Conservation (phyloP, 2,888 invertebrate genomes). For the Dicroscelio sp. region DNA sequence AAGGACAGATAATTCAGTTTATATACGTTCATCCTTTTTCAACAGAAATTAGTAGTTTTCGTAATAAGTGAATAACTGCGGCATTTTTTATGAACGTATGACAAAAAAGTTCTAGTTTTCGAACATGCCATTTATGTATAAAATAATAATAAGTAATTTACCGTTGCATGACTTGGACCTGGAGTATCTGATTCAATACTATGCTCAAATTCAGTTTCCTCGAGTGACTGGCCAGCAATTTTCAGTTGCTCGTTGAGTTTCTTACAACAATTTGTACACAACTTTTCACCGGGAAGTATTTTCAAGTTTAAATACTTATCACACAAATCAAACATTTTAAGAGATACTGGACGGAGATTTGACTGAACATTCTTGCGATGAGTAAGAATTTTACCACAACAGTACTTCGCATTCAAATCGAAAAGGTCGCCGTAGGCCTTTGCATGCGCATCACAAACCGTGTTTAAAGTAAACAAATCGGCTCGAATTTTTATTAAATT, state of each 20-base stretch:
- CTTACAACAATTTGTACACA: background rate
- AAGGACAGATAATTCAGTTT: no score
- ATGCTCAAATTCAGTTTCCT: no score
- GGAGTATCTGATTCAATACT: no score
- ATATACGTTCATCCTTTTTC: no score
- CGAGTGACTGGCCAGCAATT: background rate
- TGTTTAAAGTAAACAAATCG: background rate
- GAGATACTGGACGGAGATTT: background rate
- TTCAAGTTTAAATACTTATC: background rate
- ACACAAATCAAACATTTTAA: background rate
- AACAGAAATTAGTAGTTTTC: no score
- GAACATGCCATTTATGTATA: no score
- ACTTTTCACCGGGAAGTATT: slow-evolving; percentile 9
- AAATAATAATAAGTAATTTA: no score
- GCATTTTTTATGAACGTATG: no score
- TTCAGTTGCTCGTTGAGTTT: background rate
- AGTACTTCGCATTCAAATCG: background rate
- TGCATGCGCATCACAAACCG: background rate
- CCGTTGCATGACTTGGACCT: no score
- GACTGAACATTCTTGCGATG: background rate
- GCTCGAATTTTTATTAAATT: slow-evolving; percentile 4
- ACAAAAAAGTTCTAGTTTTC: no score
- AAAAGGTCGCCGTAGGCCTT: background rate
- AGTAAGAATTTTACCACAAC: background rate
- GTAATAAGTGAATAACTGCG: no score